Evolutionary conservation across 2,888 invertebrate genomes (phyloP), one percentile per base, ranked within the genome.

Genomic region (Fabriciana adippe): DNA sequence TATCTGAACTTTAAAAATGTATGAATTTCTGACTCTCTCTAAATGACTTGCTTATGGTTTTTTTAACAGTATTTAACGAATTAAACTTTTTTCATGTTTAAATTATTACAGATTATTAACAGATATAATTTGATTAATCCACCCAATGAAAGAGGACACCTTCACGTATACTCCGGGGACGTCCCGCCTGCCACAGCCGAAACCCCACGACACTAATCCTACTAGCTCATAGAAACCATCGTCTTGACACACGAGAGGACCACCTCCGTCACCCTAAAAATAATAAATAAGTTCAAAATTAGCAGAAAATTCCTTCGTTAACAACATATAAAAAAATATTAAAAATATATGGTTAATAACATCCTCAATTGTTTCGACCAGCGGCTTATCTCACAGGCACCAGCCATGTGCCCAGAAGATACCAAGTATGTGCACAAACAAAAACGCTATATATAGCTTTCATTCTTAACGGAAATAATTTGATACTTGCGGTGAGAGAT

Each of bases 81-180:
- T 6, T 5, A 50, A n/a, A 48, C n/a, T 11, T n/a, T 15, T 16
- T 35, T 31, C 31, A 16, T 54, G 15, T 16, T 15, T 15, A 16
- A 11, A n/a, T 45, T 8, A 16, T 67, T 95, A 96, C 88, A 96
- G 94, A 90, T 97, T 97, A 90, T 98, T 98, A 78, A 98, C 98
- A 83, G 97, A 97, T 83, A 98, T 98, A 78, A 98, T 98, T 93
- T 98, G 98, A 93, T 98, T 98, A 84, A 99, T 98, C 99, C 99
- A 99, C 74, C 98, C 97, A 78, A 98, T 97, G 90, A 98, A 99
- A 55, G 97, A 95, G 4, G 98, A 97, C 13, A 99, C 98, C 92
- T 98, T 97, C 41, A 98, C 98, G 87, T 99, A 99, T 71, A 99
- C 98, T n/a, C 98, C 99, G 45, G 99, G 99, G 65, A 98, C 98